These are phyloP conservation scores for Osmerus mordax DNA, from an alignment of 2,113 vertebrate genomes.

Conservation along the genomic window DNA sequence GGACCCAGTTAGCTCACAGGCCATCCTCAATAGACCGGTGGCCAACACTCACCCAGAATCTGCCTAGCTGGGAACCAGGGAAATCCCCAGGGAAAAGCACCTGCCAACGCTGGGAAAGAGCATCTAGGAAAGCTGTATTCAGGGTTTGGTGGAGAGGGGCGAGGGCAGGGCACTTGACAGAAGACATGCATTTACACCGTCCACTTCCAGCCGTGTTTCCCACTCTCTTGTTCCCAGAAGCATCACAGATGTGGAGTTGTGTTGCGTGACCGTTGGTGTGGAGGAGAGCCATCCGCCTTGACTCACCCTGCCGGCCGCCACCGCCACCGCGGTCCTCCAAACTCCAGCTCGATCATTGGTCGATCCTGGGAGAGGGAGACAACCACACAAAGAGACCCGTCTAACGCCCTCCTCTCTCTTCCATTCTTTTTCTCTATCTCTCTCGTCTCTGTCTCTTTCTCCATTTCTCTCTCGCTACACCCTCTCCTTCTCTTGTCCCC, in stretches of 20 bases:
- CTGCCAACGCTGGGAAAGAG: constrained; percentile 51
- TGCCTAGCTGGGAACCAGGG: constrained; percentile 54
- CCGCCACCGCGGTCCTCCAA: neutral
- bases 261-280: neutral
- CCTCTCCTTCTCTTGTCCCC: too few species aligned
- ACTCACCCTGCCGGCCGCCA: neutral
- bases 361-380: neutral
- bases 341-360: too few species aligned
- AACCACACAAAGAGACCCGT: neutral
- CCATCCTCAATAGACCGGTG: constrained; percentile 57
- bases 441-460: constrained; percentile 3
- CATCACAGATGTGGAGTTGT: constrained; percentile 22
- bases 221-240: constrained; percentile 13
- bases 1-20: constrained; percentile 61
- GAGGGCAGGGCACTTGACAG: constrained; percentile 52
- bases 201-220: constrained; percentile 31
- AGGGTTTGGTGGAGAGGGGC: constrained; percentile 32
- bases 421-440: constrained; percentile 6
- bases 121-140: constrained; percentile 46
- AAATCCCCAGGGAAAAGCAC: constrained; percentile 38
- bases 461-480: too few species aligned
- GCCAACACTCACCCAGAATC: constrained; percentile 45
- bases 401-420: too few species aligned
- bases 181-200: constrained; percentile 20
- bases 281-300: neutral